Base-by-base conservation (phyloP, 2,113 vertebrate species). In the Cromileptes altivelis region DNA sequence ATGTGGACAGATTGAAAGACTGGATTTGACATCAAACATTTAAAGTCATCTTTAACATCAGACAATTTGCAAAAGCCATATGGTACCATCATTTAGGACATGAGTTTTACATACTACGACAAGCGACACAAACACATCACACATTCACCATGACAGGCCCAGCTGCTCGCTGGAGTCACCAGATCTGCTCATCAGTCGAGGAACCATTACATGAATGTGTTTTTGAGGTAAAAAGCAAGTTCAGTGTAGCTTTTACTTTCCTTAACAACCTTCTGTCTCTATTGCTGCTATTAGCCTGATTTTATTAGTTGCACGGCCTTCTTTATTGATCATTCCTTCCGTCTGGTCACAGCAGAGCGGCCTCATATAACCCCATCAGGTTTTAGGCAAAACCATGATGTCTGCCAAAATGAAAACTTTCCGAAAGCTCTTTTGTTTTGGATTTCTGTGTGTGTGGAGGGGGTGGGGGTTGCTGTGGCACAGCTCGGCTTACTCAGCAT, bases 401-500 rank as follows among this genome's bases (percentile, higher is more conserved):
- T 63, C n/a, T 64, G 58, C 65, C 73, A 73, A 58, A 30, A 58
- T 30, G 4, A 61, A 77, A 68, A 67, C 72, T 70, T 78, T 77
- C 73, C 60, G 11, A 52, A 21, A 25, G 25, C 52, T 72, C 50
- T 21, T 71, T 70, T 84, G 70, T 73, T 75, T 72, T 21, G 53
- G 57, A 56, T 70, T 75, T 80, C 6, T 53, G 50, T 53, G 50
- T 53, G 50, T 8, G 55, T 15, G 30, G 23, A 33, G 17, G 18
- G 5, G 40, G 30, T 18, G 47, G n/a, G 23, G 50, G 79, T 74
- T 69, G 61, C 60, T 70, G 79, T 67, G 53, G 55, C 67, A 65
- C 30, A 19, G 30, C 72, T 64, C 55, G 12, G 84, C 69, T 80
- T 42, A 75, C 65, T 62, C 81, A 82, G 82, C 76, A 72, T 72